Evolutionary conservation across 1,140 invertebrate genomes (phyloP).

Genomic region (Spodoptera frugiperda): DNA sequence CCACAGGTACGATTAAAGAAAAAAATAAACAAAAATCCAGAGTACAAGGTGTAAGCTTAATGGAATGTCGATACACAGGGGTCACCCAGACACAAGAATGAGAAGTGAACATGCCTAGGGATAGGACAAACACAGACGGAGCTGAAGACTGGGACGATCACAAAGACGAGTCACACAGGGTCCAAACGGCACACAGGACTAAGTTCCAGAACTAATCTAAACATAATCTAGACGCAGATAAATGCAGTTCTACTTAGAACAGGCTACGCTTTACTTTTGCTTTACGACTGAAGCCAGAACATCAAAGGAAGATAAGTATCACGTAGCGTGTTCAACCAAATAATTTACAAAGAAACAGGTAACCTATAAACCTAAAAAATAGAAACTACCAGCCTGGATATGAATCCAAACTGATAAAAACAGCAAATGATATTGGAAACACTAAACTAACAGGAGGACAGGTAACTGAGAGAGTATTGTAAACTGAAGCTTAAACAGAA

Average conservation of each 20-base stretch:
- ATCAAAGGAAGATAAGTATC: constrained; percentile 53
- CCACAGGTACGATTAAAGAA: constrained; percentile 43
- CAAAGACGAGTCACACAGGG: constrained; percentile 60
- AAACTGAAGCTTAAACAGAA: constrained; percentile 80
- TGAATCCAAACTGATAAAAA: constrained; percentile 56
- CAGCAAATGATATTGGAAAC: constrained; percentile 57
- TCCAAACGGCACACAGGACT: constrained; percentile 62
- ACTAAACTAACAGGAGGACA: constrained; percentile 77
- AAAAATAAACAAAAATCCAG: constrained; percentile 26
- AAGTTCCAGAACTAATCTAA: constrained; percentile 60
- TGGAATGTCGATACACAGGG: constrained; percentile 52
- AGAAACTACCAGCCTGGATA: constrained; percentile 42
- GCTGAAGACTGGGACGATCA: constrained; percentile 56
- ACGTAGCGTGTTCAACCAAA: constrained; percentile 59
- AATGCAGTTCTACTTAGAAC: constrained; percentile 69
- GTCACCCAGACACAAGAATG: constrained; percentile 56
- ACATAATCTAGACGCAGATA: constrained; percentile 59
- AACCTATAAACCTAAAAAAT: constrained; percentile 57
- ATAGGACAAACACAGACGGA: constrained; percentile 51
- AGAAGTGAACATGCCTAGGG: constrained; percentile 66
- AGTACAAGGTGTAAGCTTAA: constrained; percentile 43
- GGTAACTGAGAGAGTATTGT: constrained; percentile 68
- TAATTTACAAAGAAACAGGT: constrained; percentile 46
- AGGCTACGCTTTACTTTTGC: constrained; percentile 54
- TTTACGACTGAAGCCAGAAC: neutral